Evolutionary conservation across 2,888 invertebrate genomes (phyloP), one percentile per base, ranked within the genome.

Genomic region (Microctonus brassicae): DNA sequence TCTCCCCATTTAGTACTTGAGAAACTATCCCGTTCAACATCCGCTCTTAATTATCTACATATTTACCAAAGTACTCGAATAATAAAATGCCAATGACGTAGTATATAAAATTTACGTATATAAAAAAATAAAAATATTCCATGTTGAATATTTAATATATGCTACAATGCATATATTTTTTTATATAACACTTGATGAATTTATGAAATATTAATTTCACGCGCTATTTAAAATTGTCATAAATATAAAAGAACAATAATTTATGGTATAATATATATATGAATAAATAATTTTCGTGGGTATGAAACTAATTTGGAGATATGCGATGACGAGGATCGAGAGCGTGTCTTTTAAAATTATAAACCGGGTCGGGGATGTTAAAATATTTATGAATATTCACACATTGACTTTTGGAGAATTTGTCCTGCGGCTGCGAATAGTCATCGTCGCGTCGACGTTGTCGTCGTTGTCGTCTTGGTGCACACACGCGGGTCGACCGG

Each of bases 401-500:
- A 42, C 24, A 34, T 20, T 10, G 26, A 29, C 39, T 17, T 47
- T 69, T 36, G 67, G 69, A 62, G 69, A 63, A 75, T 76, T 75
- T 72, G 72, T 75, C 72, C 63, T 64, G 47, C 47, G 60, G 68
- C 22, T 62, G 34, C 24, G 33, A 58, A 64, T 64, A 62, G 57
- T 69, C 60, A 68, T 63, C 58, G 61, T 29, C 7, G 29, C 7
- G 29, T 55, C 70, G 17, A n/a, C 17, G 17, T 47, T 17, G 47
- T 58, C 70, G 42, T 42, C 69, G 68, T 61, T 69, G 66, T 69
- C 69, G 55, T 73, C 73, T 75, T 39, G 60, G 53, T 42, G 11
- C 13, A 53, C 20, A 5, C 5, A 55, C 36, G 47, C 53, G 60
- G 26, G 61, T 64, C 36, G 39, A 69, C 58, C 58, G 58, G 67